Percentiles rank a stretch among this genome's conserved stretches.
These are phyloP conservation scores for Scomber japonicus DNA, from an alignment of 2,113 vertebrate species.

Conservation along the genomic window DNA sequence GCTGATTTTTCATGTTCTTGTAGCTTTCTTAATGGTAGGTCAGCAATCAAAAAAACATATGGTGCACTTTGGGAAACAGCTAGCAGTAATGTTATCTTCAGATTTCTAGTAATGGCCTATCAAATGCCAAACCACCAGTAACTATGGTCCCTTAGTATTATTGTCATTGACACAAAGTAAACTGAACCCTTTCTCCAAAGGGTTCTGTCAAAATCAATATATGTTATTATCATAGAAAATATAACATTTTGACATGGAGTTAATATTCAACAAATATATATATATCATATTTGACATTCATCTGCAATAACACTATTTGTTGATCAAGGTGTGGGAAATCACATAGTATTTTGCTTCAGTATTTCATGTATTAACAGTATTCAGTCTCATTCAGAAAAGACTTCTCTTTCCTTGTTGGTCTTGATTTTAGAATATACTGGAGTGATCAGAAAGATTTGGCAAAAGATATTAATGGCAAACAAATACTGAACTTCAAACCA, in stretches of 20 bases:
- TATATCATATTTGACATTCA: background rate
- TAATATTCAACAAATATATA: conserved; percentile 38
- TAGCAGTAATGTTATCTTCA: background rate
- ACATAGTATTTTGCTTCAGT: background rate
- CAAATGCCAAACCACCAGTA: background rate
- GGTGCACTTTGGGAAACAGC: too few relatives aligned
- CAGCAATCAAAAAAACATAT: too few relatives aligned
- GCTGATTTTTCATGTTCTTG: too few relatives aligned
- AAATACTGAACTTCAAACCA: conserved; percentile 3
- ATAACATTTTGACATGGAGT: conserved; percentile 2
- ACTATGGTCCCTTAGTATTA: background rate
- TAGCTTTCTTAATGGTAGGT: too few relatives aligned
- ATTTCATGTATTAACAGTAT: background rate
- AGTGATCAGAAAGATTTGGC: conserved; percentile 13
- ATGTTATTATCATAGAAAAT: background rate
- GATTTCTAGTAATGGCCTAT: too few relatives aligned
- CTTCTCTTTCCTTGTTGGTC: background rate
- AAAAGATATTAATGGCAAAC: background rate
- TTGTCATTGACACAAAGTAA: background rate
- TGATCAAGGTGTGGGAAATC: conserved; percentile 25
- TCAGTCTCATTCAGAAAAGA: conserved; percentile 6
- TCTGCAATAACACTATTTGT: conserved; percentile 16
- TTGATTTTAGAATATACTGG: background rate
- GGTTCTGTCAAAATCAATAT: background rate
- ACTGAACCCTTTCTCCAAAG: background rate